phyloP scores from a whole-genome alignment of 2,888 invertebrate genomes.

The Anagyrus pseudococci region DNA sequence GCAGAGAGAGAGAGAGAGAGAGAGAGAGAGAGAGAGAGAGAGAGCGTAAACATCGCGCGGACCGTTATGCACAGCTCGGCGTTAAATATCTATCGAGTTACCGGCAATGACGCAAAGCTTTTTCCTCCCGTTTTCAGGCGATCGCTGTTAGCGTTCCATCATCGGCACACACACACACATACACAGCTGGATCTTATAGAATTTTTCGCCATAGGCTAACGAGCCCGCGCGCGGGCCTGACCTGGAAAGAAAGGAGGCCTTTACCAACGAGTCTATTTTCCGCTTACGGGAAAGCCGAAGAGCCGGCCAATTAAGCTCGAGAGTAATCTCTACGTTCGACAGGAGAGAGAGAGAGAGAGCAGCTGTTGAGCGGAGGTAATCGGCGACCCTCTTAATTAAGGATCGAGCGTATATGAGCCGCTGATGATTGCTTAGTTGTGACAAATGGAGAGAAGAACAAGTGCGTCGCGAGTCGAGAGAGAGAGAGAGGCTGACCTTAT shows the following conservation, averaged over 20 bases:
- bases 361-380: too few relatives aligned
- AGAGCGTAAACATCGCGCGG: too few relatives aligned
- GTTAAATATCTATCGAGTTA: not conserved
- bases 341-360: not conserved
- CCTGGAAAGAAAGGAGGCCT: not conserved
- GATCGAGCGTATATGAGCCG: too few relatives aligned
- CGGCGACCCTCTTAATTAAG: too few relatives aligned
- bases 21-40: too few relatives aligned
- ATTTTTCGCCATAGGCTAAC: not conserved
- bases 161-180: not conserved
- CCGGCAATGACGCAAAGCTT: not conserved
- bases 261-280: slow-evolving; percentile 3
- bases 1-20: too few relatives aligned
- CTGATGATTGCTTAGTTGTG: too few relatives aligned
- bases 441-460: too few relatives aligned
- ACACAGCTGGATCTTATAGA: not conserved
- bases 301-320: slow-evolving; percentile 7
- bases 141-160: not conserved
- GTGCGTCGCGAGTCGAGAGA: too few relatives aligned
- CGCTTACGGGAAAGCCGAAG: slow-evolving; percentile 9
- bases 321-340: not conserved
- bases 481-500: too few relatives aligned
- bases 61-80: too few relatives aligned
- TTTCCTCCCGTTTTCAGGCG: not conserved
- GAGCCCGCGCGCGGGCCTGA: not conserved